These are phyloP conservation scores for Steinernema feltiae DNA, from an alignment of 1,140 invertebrate genomes.

Conservation along the genomic window DNA sequence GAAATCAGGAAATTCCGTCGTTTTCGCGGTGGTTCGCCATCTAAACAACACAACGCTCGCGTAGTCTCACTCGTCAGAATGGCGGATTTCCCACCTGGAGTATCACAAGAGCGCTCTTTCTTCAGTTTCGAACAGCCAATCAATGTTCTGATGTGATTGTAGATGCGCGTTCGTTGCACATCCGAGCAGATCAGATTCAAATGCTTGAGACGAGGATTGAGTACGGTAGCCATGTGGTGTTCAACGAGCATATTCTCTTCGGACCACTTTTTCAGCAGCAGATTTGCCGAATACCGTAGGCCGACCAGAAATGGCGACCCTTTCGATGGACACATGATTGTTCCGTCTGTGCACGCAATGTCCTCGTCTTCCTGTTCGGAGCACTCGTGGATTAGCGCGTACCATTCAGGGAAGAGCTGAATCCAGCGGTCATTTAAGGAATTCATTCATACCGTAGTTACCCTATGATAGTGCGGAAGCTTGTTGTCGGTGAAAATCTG, in stretches of 20 bases:
- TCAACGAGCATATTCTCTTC: conserved; percentile 28
- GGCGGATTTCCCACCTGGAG: neutral
- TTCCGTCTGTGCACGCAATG: neutral
- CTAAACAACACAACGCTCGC: neutral
- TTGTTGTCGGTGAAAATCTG: conserved; percentile 26
- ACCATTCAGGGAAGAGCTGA: conserved; percentile 28
- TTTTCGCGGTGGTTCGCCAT: conserved; percentile 33
- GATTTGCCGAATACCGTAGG: conserved; percentile 21
- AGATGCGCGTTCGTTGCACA: conserved; percentile 10
- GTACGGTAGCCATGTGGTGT: conserved; percentile 31
- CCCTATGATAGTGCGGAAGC: conserved; percentile 29
- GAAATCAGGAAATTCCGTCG: conserved; percentile 33
- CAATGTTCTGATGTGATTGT: neutral
- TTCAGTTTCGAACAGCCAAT: conserved; percentile 2
- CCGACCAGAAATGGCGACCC: conserved; percentile 18
- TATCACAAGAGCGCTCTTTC: neutral
- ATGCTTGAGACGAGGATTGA: conserved; percentile 27
- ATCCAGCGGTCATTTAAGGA: neutral
- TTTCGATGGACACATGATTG: neutral
- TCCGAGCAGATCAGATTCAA: conserved; percentile 27
- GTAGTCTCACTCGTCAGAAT: neutral
- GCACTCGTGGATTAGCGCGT: conserved; percentile 30
- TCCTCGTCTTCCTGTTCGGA: conserved; percentile 22
- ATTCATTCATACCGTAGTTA: neutral
- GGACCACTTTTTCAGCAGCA: conserved; percentile 19